Percentiles rank a stretch among this genome's conserved stretches.
Conservation (phyloP, 2,888 invertebrate species). For the Amiota mariae region DNA sequence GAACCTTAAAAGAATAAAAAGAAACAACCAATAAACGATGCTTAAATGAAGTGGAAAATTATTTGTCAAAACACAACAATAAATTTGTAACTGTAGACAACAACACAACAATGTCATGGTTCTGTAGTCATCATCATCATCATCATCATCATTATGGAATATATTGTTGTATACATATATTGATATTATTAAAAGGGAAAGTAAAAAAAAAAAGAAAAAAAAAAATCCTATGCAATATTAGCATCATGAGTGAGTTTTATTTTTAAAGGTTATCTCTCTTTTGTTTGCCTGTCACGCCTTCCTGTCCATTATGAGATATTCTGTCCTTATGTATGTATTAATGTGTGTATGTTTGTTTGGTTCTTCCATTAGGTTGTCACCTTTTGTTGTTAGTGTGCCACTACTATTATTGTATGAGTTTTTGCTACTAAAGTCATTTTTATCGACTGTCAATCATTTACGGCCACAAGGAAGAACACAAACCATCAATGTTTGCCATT, state of each 20-base stretch:
- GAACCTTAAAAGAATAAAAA: neutral
- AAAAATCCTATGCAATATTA: too few species aligned
- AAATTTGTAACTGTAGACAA: slow-evolving; percentile 22
- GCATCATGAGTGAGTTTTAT: too few species aligned
- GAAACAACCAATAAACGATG: slow-evolving; percentile 18
- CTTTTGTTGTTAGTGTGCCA: neutral
- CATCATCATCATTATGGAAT: too few species aligned
- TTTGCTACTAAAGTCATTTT: slow-evolving; percentile 44
- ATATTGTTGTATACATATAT: too few species aligned
- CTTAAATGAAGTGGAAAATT: slow-evolving; percentile 62
- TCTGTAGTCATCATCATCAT: too few species aligned
- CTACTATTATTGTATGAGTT: slow-evolving; percentile 43
- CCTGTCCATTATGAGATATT: too few species aligned
- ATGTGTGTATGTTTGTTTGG: slow-evolving; percentile 9
- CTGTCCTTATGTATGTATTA: too few species aligned
- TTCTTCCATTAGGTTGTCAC: neutral
- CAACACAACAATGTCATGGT: slow-evolving; percentile 16
- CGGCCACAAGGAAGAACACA: slow-evolving; percentile 5
- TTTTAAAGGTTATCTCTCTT: too few species aligned
- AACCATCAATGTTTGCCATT: neutral
- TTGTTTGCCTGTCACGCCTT: too few species aligned
- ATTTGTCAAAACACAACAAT: slow-evolving; percentile 54
- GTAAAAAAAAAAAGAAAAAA: too few species aligned
- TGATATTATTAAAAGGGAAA: too few species aligned
- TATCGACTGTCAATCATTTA: slow-evolving; percentile 47